Conservation (phyloP, 2,797 vertebrate species). For the Hipposideros larvatus region DNA sequence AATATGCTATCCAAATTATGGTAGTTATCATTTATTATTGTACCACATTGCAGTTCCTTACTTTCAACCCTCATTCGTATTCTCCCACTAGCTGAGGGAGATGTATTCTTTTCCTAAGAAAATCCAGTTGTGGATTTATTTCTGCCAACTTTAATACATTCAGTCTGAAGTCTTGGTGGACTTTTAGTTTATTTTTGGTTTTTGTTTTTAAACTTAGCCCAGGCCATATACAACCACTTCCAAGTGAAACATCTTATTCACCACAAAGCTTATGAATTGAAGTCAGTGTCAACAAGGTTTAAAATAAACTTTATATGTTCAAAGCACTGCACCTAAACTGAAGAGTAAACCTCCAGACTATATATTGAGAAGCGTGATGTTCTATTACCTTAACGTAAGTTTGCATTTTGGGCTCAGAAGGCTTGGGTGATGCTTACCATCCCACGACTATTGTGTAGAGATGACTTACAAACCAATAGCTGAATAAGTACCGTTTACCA, state of each 20-base stretch:
- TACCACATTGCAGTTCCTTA: not conserved
- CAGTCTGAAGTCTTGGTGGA: not conserved
- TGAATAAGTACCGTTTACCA: not conserved
- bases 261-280: not conserved
- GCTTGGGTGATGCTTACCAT: not conserved
- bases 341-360: not conserved
- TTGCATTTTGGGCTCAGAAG: conserved; percentile 27
- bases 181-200: not conserved
- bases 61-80: not conserved
- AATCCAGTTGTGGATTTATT: not conserved
- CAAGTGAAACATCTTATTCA: not conserved
- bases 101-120: not conserved
- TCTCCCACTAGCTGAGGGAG: not conserved
- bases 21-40: not conserved
- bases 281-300: not conserved
- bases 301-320: conserved; percentile 48
- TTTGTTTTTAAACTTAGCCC: conserved; percentile 23
- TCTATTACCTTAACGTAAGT: not conserved
- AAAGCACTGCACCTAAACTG: not conserved
- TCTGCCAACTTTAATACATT: not conserved
- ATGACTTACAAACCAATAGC: not conserved
- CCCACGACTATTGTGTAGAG: not conserved
- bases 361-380: not conserved
- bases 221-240: not conserved
- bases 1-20: not conserved